A percentile compares a stretch with the other conserved stretches of the same genome.
These are phyloP conservation scores for Drosophila varians DNA, from an alignment of 1,140 invertebrate genomes.

Conservation along the genomic window DNA sequence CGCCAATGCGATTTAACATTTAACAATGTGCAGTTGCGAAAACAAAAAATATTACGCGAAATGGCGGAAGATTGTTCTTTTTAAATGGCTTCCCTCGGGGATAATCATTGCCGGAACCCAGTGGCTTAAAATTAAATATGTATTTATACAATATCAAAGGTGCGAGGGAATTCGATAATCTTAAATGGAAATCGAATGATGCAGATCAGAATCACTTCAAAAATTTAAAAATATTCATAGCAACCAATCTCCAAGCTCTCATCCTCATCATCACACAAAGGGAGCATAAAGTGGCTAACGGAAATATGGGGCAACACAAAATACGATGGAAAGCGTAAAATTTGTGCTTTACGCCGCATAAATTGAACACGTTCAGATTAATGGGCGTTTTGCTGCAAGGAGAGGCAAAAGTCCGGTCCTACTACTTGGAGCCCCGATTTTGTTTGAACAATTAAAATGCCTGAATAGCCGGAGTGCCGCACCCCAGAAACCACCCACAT, in stretches of 20 bases:
- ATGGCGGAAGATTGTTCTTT: neutral
- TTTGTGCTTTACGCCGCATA: slow-evolving; percentile 26
- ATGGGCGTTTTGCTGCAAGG: slow-evolving; percentile 20
- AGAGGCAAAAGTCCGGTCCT: neutral
- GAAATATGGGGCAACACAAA: neutral
- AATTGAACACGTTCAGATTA: slow-evolving; percentile 28
- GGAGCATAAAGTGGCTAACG: neutral
- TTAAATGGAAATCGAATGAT: neutral
- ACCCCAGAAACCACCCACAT: slow-evolving; percentile 26
- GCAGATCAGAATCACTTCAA: neutral
- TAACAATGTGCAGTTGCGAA: slow-evolving; percentile 31
- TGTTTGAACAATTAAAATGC: slow-evolving; percentile 70
- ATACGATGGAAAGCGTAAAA: slow-evolving; percentile 6
- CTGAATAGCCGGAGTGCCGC: slow-evolving; percentile 7
- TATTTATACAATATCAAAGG: neutral
- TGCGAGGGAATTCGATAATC: neutral
- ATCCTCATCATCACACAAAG: neutral
- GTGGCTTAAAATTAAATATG: neutral
- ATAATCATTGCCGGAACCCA: slow-evolving; percentile 9
- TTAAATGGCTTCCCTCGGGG: slow-evolving; percentile 5
- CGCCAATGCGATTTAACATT: slow-evolving; percentile 52
- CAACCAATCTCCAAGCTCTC: neutral
- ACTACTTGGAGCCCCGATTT: slow-evolving; percentile 25
- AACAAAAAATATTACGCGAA: neutral
- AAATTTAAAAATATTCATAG: neutral